Evolutionary conservation across 2,888 invertebrate genomes (phyloP), one percentile per base, ranked within the genome.

Genomic region (Hypselothyrea guttata): DNA sequence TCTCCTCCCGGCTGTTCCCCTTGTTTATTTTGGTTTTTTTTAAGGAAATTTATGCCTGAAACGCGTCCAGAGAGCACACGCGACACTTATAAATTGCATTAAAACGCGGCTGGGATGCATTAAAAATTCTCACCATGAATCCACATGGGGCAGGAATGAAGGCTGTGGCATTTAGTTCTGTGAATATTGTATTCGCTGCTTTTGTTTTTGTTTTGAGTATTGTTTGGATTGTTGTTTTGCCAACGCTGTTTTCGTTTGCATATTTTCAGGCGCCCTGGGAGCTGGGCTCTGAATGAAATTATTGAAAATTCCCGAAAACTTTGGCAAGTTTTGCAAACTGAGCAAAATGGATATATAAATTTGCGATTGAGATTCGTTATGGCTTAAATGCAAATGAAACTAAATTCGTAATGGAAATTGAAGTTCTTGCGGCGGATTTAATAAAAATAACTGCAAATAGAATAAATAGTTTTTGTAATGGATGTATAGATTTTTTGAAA

Each of bases 51-150:
- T 68, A 68, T 72, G 57, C 66, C 45, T n/a, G 47, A 42, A 51
- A 53, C 61, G 59, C 59, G 57, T 31, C 44, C 44, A 63, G 33
- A 22, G 22, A 22, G 22, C 57, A 41, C 63, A 35, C 56, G 54
- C 64, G 60, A 70, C 83, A 70, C 71, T 75, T 62, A 64, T 73
- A 78, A 75, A 81, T 83, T 78, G 85, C 73, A 78, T 85, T 79
- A 68, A n/a, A 83, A 78, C 69, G 55, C 60, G 64, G 52, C 54
- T 52, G 60, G 58, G 38, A 54, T 67, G 55, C 58, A 74, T 71
- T 67, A 63, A 70, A 65, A 71, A 64, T 49, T 52, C 54, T 49
- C 51, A 54, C 55, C 61, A 59, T 60, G 68, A 60, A 55, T 63
- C 55, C 38, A 42, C 28, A 31, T 37, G 27, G 13, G 13, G 7